Conservation (phyloP, 1,140 invertebrate species). For the Maniola jurtina region DNA sequence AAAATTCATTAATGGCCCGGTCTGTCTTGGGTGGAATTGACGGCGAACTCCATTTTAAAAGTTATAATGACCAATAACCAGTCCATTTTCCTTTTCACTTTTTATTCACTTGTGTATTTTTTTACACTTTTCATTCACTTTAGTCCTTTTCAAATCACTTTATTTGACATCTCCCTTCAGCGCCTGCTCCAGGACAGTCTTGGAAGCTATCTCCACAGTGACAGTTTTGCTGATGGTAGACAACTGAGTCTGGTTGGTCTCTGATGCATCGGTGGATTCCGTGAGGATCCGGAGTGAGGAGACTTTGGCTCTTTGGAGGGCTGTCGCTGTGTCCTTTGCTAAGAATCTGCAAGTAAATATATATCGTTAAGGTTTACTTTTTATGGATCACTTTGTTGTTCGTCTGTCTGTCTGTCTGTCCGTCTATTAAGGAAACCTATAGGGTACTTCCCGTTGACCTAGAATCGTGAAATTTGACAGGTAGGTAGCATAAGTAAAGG, state of each 20-base stretch:
- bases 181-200: constrained; percentile 58
- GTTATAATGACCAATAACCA: too few species aligned
- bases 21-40: too few species aligned
- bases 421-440: too few species aligned
- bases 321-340: constrained; percentile 90
- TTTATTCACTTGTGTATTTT: neutral
- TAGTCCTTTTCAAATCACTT: constrained; percentile 5
- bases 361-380: neutral
- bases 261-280: constrained; percentile 33
- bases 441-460: too few species aligned
- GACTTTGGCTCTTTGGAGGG: constrained; percentile 93
- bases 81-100: too few species aligned
- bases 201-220: constrained; percentile 72
- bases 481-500: too few species aligned
- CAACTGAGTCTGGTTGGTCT: constrained; percentile 44
- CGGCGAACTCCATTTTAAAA: too few species aligned
- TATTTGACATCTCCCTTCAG: constrained; percentile 50
- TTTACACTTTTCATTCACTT: neutral
- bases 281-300: constrained; percentile 90
- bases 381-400: too few species aligned
- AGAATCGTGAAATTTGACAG: too few species aligned
- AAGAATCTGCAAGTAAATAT: constrained; percentile 80
- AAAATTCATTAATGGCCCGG: too few species aligned
- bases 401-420: too few species aligned
- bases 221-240: constrained; percentile 75